phyloP scores from a whole-genome alignment of 2,888 invertebrate genomes.

The Dasypolia templi region DNA sequence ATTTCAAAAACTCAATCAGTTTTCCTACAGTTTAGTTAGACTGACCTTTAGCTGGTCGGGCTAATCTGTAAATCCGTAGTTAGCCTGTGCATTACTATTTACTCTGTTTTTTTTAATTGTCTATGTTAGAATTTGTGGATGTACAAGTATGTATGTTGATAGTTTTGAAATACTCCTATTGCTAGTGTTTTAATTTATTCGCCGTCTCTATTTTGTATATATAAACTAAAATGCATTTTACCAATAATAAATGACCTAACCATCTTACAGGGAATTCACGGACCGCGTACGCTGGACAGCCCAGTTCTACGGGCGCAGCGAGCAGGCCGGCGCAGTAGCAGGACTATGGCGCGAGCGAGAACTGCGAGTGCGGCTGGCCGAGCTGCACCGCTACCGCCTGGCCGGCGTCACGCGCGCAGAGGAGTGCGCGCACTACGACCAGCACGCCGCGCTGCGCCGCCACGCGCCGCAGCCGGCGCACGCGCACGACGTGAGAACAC shows the following conservation, averaged over 20 bases:
- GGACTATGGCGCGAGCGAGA: constrained; percentile 96
- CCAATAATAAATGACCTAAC: not conserved
- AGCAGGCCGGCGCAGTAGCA: constrained; percentile 94
- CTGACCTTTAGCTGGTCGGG: no score
- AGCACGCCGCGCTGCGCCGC: constrained; percentile 90
- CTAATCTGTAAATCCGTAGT: no score
- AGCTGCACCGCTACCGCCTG: constrained; percentile 95
- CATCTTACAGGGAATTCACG: constrained; percentile 92
- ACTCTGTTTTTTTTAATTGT: no score
- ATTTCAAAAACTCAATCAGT: no score
- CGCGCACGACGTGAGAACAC: constrained; percentile 90
- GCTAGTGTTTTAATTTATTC: not conserved
- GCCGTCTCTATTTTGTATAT: not conserved
- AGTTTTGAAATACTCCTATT: not conserved
- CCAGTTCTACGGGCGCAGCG: constrained; percentile 96
- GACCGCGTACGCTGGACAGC: constrained; percentile 96
- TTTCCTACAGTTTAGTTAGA: no score
- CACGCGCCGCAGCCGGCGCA: constrained; percentile 65
- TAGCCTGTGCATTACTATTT: no score
- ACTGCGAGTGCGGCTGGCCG: constrained; percentile 94
- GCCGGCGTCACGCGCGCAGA: constrained; percentile 93
- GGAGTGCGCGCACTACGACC: constrained; percentile 64
- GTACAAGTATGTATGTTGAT: no score
- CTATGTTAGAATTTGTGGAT: no score
- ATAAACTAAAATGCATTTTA: not conserved